Evolutionary conservation across 1,140 invertebrate species (phyloP).

Genomic region (Trichonephila clavata): DNA sequence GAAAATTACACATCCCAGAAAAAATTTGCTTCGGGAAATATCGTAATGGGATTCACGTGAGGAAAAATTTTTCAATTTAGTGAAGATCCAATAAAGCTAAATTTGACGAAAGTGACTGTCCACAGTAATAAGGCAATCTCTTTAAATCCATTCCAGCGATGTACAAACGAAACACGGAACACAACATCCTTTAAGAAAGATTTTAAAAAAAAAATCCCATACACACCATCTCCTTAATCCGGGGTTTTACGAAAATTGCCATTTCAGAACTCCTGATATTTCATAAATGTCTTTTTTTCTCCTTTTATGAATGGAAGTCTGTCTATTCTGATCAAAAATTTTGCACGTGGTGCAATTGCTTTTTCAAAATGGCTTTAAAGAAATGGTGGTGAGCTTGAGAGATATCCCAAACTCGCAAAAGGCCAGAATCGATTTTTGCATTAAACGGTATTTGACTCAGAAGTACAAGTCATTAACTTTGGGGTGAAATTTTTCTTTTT

Average conservation of each 20-base stretch:
- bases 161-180: not conserved
- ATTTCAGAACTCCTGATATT: slow-evolving; percentile 29
- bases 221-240: slow-evolving; percentile 25
- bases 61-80: slow-evolving; percentile 4
- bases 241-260: slow-evolving; percentile 51
- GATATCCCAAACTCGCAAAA: not conserved
- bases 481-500: not conserved
- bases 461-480: slow-evolving; percentile 64
- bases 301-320: not conserved
- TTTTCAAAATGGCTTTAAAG: slow-evolving; percentile 13
- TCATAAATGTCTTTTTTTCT: slow-evolving; percentile 42
- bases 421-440: slow-evolving; percentile 58
- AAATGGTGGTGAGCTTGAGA: not conserved
- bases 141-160: not conserved
- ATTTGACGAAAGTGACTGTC: slow-evolving; percentile 2
- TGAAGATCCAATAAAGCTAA: not conserved
- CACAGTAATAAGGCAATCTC: not conserved
- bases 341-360: slow-evolving; percentile 22
- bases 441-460: slow-evolving; percentile 59
- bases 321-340: slow-evolving; percentile 36
- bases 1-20: not conserved
- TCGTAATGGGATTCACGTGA: not conserved
- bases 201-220: not conserved
- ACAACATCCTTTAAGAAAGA: not conserved
- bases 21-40: not conserved